These are phyloP conservation scores for Moxostoma hubbsi DNA, from an alignment of 2,797 vertebrate species.

Conservation along the genomic window DNA sequence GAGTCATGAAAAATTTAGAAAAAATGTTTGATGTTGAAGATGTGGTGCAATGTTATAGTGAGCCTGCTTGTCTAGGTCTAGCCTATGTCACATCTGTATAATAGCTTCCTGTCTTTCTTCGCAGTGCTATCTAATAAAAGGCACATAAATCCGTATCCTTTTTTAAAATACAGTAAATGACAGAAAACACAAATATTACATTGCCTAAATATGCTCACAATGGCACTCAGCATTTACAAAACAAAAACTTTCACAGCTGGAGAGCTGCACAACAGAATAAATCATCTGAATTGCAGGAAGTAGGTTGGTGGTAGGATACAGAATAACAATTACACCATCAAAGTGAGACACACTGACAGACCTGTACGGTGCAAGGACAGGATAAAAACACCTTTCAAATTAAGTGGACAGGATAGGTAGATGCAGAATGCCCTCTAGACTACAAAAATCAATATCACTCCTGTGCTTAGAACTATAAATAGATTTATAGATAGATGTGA, in stretches of 20 bases:
- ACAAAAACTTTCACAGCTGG: no score
- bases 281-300: no score
- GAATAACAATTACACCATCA: constrained; percentile 20
- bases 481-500: constrained; percentile 36
- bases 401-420: constrained; percentile 23
- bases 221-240: no score
- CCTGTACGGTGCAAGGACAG: constrained; percentile 1
- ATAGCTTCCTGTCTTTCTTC: no score
- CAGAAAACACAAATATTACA: no score
- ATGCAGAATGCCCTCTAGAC: constrained; percentile 19
- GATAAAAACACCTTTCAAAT: constrained; percentile 27
- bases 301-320: background rate
- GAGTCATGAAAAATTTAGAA: background rate
- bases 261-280: no score
- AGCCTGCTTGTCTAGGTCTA: no score
- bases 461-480: constrained; percentile 42
- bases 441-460: constrained; percentile 37
- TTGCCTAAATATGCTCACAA: no score
- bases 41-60: background rate
- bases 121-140: no score
- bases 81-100: no score
- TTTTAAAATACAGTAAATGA: no score
- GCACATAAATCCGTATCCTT: no score
- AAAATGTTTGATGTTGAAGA: background rate
- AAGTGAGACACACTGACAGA: constrained; percentile 10